Evolutionary conservation across 37 sponge, comb jelly and placozoan genomes (phyloP).

Genomic region (Agelas oroides): DNA sequence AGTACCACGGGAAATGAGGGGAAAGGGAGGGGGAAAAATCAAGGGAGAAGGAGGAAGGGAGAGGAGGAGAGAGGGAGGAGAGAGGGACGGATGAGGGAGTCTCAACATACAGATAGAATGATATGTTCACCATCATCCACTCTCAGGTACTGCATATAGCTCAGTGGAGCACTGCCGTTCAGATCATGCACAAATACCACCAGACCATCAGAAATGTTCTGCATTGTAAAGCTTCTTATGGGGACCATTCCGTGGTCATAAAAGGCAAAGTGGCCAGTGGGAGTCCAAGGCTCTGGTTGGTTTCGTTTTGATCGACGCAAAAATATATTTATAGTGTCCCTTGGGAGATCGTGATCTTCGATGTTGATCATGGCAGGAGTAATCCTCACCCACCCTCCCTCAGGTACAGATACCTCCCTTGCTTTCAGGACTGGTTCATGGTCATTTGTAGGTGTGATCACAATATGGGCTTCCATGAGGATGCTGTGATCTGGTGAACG

Average conservation of each 20-base stretch:
- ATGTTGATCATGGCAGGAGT: slow-evolving; percentile 23
- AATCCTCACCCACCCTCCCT: slow-evolving; percentile 42
- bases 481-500: slow-evolving; percentile 7
- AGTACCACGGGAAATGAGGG: too few relatives aligned
- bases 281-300: neutral
- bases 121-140: neutral
- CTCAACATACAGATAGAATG: neutral
- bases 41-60: too few relatives aligned
- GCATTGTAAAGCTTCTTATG: slow-evolving; percentile 6
- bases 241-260: neutral
- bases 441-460: slow-evolving; percentile 49
- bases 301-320: neutral
- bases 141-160: slow-evolving; percentile 1
- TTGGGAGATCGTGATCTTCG: slow-evolving; percentile 47
- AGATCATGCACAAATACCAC: slow-evolving; percentile 19
- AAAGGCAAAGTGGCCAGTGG: slow-evolving; percentile 31
- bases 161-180: slow-evolving; percentile 14
- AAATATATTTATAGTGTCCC: neutral
- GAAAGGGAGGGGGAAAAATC: slow-evolving; percentile 2
- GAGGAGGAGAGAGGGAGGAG: neutral
- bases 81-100: neutral
- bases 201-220: neutral
- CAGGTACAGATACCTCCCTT: slow-evolving; percentile 12
- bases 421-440: slow-evolving; percentile 19
- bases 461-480: neutral